Evolutionary conservation across 2,113 vertebrate species (phyloP).

Genomic region (Festucalex cinctus): DNA sequence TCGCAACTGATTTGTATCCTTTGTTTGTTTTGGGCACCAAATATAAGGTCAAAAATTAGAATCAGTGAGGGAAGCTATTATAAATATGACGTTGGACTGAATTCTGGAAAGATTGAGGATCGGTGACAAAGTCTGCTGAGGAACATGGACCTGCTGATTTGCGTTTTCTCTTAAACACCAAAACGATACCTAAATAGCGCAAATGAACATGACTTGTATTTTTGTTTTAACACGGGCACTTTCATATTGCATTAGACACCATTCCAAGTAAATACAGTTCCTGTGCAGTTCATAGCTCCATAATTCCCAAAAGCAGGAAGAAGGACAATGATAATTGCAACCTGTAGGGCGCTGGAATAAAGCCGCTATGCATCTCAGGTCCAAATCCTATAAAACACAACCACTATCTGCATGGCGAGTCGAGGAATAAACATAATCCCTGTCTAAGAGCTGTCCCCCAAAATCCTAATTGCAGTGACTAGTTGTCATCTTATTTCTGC

Average conservation of each 20-base stretch:
- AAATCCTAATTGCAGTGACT: slow-evolving; percentile 17
- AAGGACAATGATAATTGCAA: background rate
- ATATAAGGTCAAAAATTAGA: no score
- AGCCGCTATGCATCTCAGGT: background rate
- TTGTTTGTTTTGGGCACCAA: no score
- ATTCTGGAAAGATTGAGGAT: no score
- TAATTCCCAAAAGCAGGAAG: background rate
- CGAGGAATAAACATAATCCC: slow-evolving; percentile 15
- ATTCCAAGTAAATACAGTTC: background rate
- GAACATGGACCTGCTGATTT: no score
- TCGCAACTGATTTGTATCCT: no score
- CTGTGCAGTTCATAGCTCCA: background rate
- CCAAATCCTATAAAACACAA: background rate
- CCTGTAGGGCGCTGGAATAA: background rate
- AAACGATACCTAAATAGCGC: background rate
- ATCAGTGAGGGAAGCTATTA: no score
- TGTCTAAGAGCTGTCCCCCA: slow-evolving; percentile 17
- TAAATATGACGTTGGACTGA: no score
- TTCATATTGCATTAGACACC: background rate
- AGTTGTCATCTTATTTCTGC: slow-evolving; percentile 1
- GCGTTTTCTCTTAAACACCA: no score
- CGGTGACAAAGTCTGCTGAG: no score
- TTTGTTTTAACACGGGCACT: no score
- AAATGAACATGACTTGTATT: background rate
- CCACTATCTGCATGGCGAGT: background rate